phyloP scores from a whole-genome alignment of 2,888 invertebrate species.

The Dendrolimus pini region DNA sequence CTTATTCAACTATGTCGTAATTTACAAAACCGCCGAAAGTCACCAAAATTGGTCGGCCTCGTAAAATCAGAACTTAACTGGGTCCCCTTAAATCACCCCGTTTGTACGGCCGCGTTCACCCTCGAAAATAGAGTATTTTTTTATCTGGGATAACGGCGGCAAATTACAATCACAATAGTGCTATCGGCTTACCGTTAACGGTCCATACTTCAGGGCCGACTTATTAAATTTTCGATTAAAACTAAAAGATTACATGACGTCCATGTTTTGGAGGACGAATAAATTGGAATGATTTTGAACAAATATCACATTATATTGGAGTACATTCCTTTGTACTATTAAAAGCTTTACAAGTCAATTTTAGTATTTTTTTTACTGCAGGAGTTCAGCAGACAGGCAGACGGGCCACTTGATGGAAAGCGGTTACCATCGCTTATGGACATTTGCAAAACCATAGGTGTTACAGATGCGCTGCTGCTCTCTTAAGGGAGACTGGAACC shows the following conservation, averaged over 20 bases:
- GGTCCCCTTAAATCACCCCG: slow-evolving; percentile 44
- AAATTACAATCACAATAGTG: slow-evolving; percentile 71
- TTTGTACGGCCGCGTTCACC: slow-evolving; percentile 35
- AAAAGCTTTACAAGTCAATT: too few relatives aligned
- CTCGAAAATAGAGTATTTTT: slow-evolving; percentile 39
- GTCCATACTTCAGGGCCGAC: slow-evolving; percentile 25
- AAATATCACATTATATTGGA: too few relatives aligned
- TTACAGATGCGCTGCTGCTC: too few relatives aligned
- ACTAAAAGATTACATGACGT: not conserved
- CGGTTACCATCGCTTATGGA: too few relatives aligned
- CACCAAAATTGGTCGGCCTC: slow-evolving; percentile 8
- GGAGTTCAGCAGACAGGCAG: too few relatives aligned
- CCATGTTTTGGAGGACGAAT: too few relatives aligned
- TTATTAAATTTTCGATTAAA: not conserved
- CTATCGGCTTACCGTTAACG: slow-evolving; percentile 72
- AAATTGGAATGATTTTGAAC: too few relatives aligned
- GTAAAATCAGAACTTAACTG: slow-evolving; percentile 27
- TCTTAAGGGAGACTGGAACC: too few relatives aligned
- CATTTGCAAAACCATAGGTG: too few relatives aligned
- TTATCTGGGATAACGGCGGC: slow-evolving; percentile 55
- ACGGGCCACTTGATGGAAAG: too few relatives aligned
- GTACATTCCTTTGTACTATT: too few relatives aligned
- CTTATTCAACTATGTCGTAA: not conserved
- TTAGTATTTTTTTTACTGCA: too few relatives aligned
- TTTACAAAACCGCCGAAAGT: not conserved